Percentiles rank a stretch among this genome's conserved stretches.
Conservation (phyloP, 2,797 vertebrate species). For the Margarornis squamiger region DNA sequence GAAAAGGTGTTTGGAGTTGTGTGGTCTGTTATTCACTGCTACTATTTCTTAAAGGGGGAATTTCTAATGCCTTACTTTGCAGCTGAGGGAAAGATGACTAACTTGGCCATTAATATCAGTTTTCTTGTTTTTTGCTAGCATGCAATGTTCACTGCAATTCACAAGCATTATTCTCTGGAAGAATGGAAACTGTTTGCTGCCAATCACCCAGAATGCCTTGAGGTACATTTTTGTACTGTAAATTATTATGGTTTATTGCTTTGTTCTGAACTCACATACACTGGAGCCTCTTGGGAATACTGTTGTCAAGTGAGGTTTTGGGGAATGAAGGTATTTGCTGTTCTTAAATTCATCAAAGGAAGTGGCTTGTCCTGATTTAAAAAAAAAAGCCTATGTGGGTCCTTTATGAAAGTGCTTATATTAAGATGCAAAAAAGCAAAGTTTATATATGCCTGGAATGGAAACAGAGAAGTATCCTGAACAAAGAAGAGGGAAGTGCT, state of each 20-base stretch:
- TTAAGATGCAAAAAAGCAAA: neutral
- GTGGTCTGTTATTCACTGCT: neutral
- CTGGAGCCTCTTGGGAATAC: neutral
- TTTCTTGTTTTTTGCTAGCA: constrained; percentile 80
- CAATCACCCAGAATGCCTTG: constrained; percentile 89
- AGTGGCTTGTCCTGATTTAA: constrained; percentile 17
- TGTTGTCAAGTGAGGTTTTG: constrained; percentile 14
- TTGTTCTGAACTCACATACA: constrained; percentile 26
- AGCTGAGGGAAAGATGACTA: neutral
- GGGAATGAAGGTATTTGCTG: constrained; percentile 27
- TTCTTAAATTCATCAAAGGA: constrained; percentile 10
- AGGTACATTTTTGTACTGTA: constrained; percentile 79
- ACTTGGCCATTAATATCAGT: neutral
- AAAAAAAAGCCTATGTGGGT: neutral
- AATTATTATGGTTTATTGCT: constrained; percentile 48
- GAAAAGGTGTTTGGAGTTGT: neutral
- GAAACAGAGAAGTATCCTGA: neutral
- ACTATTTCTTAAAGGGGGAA: neutral
- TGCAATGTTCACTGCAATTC: constrained; percentile 94
- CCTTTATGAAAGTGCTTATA: neutral
- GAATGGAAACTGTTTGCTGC: constrained; percentile 94
- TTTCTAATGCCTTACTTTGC: neutral
- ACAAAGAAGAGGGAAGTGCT: neutral
- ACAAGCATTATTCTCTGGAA: constrained; percentile 95
- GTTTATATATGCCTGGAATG: neutral